Evolutionary conservation across 1,140 invertebrate genomes (phyloP), one percentile per base, ranked within the genome.

Genomic region (Cylas formicarius): DNA sequence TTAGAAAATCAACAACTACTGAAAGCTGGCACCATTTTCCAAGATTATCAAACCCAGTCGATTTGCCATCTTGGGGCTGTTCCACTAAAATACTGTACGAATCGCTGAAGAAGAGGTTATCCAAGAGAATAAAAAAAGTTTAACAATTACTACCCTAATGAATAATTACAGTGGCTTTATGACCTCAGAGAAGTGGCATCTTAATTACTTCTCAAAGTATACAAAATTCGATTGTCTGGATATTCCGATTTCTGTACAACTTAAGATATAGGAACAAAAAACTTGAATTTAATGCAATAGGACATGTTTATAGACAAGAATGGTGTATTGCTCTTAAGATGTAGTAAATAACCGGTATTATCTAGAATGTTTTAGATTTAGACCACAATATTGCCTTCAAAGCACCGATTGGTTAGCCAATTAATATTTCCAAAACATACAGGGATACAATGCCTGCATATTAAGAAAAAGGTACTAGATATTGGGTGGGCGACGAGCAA

Each of bases 21-120:
- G 3, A 38, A 11, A n/a, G 7, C 8, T 70, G 65, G 63, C 22
- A 46, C 11, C 56, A 69, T 50, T 50, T 68, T 4, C 60, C 64
- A 2, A 63, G 61, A 2, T 35, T 47, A 9, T 22, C 49, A 11
- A 70, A 70, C 49, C 63, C 66, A 5, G 66, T 63, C 13, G 66
- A 71, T 52, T 38, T 67, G 11, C 56, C 58, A 8, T 67, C 65
- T 7, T 33, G 66, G 52, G 66, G 66, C 10, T 65, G 60, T 44
- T 16, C 42, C 3, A 33, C 56, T 2, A 48, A 52, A 43, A 13
- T 44, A 22, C 48, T 69, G n/a, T 14, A 62, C 6, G 48, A 65
- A 18, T 58, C 56, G n/a, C 56, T 17, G 49, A 8, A 26, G 8
- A 8, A 8, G 24, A 26, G 24, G n/a, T 26, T 26, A 26, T 10